Conservation (phyloP, 2,797 vertebrate genomes). For the Synanceia verrucosa region DNA sequence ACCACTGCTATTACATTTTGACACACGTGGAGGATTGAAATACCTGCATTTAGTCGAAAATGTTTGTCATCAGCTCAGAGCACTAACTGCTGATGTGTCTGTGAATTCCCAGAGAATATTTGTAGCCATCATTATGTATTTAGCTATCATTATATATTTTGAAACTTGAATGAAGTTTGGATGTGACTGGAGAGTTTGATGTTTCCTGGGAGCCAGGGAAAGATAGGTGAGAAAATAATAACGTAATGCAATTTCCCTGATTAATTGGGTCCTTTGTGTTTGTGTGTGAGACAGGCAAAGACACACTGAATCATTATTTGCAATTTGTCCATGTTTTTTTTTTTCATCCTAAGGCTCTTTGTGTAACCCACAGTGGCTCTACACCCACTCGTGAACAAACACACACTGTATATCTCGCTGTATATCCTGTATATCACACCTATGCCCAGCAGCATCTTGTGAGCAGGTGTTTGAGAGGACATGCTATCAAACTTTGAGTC, state of each 20-base stretch:
- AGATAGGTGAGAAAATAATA: constrained; percentile 37
- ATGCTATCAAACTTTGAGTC: constrained; percentile 29
- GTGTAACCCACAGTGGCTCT: constrained; percentile 13
- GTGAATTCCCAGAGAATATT: background rate
- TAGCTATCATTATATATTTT: background rate
- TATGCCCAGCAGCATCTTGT: constrained; percentile 24
- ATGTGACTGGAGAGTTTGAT: background rate
- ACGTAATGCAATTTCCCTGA: constrained; percentile 35
- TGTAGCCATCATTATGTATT: background rate
- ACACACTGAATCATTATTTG: constrained; percentile 47
- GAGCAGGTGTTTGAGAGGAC: constrained; percentile 40
- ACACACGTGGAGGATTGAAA: background rate
- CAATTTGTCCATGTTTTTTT: constrained; percentile 14
- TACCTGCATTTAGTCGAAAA: background rate
- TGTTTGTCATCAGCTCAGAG: background rate
- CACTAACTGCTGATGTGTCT: background rate
- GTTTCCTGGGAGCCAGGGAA: constrained; percentile 32
- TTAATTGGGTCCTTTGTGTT: constrained; percentile 29
- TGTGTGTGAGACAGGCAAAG: constrained; percentile 11
- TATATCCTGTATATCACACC: constrained; percentile 12
- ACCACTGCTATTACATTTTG: background rate
- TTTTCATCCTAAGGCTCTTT: background rate
- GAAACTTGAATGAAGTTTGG: constrained; percentile 15
- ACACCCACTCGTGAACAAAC: background rate
- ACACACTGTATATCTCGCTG: accelerated